Conservation (phyloP, 2,797 vertebrate genomes). For the Amblyopsis hoosieri region DNA sequence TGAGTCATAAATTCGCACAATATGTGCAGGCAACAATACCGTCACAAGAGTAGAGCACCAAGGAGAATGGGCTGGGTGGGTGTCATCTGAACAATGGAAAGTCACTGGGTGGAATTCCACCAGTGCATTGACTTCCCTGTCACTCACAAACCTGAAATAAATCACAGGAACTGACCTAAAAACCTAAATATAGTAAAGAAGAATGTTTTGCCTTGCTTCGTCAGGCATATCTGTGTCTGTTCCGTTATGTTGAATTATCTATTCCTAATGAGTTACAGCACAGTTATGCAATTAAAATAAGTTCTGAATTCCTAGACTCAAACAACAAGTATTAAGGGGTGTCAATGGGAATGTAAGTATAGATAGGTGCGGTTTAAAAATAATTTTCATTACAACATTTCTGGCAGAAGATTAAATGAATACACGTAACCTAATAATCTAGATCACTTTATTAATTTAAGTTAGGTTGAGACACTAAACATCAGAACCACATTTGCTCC, state of each 20-base stretch:
- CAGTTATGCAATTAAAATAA: no score
- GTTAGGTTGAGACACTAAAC: conserved; percentile 87
- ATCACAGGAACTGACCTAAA: background rate
- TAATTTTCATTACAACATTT: background rate
- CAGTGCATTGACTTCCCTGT: conserved; percentile 27
- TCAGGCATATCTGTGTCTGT: background rate
- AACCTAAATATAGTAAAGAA: background rate
- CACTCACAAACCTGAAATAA: background rate
- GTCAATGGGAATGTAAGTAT: no score
- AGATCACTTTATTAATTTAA: conserved; percentile 89
- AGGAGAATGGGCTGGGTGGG: conserved; percentile 33
- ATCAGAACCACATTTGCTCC: conserved; percentile 79
- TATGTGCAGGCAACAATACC: conserved; percentile 43
- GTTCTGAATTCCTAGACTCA: no score
- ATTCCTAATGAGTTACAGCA: no score
- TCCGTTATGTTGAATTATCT: background rate
- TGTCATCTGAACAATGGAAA: conserved; percentile 32
- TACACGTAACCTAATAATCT: conserved; percentile 76
- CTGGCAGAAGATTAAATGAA: conserved; percentile 24
- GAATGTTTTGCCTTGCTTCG: background rate
- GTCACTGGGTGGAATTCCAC: conserved; percentile 21
- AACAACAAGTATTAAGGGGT: no score
- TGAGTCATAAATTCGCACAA: conserved; percentile 45
- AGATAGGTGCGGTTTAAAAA: background rate
- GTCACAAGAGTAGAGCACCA: conserved; percentile 22